Percentiles rank a stretch among this genome's conserved stretches.
Evolutionary conservation across 2,888 invertebrate species (phyloP).

Genomic region (Pyrrhia umbra): DNA sequence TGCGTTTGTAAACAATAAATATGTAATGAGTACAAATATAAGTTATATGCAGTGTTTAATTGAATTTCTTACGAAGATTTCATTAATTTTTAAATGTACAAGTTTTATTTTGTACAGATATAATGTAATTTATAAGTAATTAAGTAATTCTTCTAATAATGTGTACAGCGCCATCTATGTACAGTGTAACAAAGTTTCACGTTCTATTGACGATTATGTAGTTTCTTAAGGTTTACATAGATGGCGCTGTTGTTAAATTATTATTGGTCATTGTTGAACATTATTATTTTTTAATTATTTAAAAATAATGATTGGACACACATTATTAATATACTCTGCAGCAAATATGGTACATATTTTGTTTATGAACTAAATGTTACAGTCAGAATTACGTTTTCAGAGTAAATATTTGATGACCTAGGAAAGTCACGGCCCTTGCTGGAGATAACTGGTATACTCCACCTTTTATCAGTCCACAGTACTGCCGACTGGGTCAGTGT

Average conservation of each 20-base stretch:
- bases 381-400: neutral
- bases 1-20: too few relatives aligned
- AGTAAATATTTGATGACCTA: neutral
- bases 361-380: neutral
- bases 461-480: constrained; percentile 28
- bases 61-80: too few relatives aligned
- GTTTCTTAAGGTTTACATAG: neutral
- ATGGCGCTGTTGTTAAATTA: constrained; percentile 37
- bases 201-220: neutral
- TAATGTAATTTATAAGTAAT: too few relatives aligned
- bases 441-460: constrained; percentile 33
- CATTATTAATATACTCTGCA: neutral
- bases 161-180: constrained; percentile 23
- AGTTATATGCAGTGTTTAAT: too few relatives aligned
- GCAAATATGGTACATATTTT: too few relatives aligned
- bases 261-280: neutral
- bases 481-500: constrained; percentile 27
- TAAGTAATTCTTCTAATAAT: neutral
- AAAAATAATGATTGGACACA: neutral
- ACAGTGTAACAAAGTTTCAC: accelerated
- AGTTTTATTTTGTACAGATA: too few relatives aligned
- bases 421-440: constrained; percentile 20
- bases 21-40: too few relatives aligned
- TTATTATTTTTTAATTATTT: neutral
- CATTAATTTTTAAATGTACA: too few relatives aligned